Conservation (phyloP, 2,888 invertebrate genomes). For the Plagiodera versicolora region DNA sequence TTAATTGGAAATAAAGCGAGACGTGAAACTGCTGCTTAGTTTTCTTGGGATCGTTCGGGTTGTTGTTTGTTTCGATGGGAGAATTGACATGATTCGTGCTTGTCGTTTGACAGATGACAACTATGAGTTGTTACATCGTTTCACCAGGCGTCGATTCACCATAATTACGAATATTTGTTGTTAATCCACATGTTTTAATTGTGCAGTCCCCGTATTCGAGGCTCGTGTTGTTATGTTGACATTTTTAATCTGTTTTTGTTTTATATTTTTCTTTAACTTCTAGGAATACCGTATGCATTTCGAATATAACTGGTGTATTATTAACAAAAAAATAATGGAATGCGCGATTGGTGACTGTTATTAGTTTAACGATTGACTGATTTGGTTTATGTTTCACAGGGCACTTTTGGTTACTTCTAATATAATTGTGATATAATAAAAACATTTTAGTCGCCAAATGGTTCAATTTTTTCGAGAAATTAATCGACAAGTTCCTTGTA, state of each 20-base stretch:
- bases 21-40: no score
- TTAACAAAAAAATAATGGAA: slow-evolving; percentile 9
- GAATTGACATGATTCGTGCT: no score
- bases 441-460: no score
- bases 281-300: slow-evolving; percentile 16
- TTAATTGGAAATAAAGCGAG: no score
- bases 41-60: no score
- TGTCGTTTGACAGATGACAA: no score
- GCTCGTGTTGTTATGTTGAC: slow-evolving; percentile 44
- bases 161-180: slow-evolving; percentile 44
- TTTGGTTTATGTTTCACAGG: neutral
- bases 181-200: slow-evolving; percentile 44
- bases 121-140: slow-evolving; percentile 1
- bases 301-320: slow-evolving; percentile 8
- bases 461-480: no score
- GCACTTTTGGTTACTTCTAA: neutral
- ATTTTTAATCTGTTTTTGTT: slow-evolving; percentile 36
- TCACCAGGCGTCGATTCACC: neutral
- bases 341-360: neutral
- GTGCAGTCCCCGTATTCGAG: slow-evolving; percentile 40
- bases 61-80: no score
- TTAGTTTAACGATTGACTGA: neutral
- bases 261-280: slow-evolving; percentile 27
- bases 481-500: neutral
- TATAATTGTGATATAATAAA: no score